These are phyloP conservation scores for Gymnocypris eckloni DNA, from an alignment of 2,797 vertebrate genomes.

Conservation along the genomic window DNA sequence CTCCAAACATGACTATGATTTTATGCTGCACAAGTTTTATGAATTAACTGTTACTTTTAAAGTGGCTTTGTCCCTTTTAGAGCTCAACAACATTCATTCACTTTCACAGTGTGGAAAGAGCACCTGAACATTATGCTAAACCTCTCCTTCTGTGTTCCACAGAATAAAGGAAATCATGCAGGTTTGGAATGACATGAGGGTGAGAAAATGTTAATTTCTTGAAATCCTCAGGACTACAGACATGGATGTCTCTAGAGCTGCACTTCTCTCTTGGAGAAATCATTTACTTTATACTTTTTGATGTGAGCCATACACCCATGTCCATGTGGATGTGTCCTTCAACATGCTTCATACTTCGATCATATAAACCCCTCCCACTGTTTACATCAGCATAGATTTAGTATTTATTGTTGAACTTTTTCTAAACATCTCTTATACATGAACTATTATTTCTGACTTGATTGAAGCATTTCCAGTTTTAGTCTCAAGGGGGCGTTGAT, in stretches of 20 bases:
- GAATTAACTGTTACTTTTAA: background rate
- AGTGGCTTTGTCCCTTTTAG: background rate
- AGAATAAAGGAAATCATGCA: background rate
- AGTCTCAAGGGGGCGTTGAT: conserved; percentile 22
- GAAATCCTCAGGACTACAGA: conserved; percentile 7
- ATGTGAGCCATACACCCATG: background rate
- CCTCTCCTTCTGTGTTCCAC: background rate
- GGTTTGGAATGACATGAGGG: conserved; percentile 1
- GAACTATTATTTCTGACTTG: background rate
- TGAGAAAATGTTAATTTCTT: background rate
- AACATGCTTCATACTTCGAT: conserved; percentile 7
- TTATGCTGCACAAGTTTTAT: background rate
- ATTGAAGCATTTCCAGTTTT: conserved; percentile 1
- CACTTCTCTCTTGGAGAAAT: background rate
- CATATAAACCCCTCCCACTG: conserved; percentile 36
- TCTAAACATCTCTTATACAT: background rate
- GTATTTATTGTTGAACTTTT: background rate
- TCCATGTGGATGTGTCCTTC: conserved; percentile 21
- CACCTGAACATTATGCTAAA: background rate
- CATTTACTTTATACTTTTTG: background rate
- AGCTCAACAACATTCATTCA: background rate
- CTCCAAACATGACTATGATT: background rate
- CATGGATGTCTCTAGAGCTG: conserved; percentile 5
- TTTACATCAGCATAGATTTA: background rate
- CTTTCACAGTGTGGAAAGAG: background rate